Percentiles rank a stretch among this genome's conserved stretches.
Conservation (phyloP, 2,888 invertebrate genomes). For the Leptogaster cylindrica region DNA sequence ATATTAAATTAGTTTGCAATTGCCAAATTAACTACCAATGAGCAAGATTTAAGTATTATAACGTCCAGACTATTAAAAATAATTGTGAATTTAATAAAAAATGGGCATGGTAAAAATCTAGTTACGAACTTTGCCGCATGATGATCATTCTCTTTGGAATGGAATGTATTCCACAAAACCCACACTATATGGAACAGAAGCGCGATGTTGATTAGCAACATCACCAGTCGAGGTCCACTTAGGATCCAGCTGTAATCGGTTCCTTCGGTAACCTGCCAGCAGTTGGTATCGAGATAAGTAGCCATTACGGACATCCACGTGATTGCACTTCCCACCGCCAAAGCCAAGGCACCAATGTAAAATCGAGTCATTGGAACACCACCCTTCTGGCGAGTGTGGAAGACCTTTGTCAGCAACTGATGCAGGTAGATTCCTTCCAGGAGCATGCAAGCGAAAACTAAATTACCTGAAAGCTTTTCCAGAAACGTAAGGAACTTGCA, state of each 20-base stretch:
- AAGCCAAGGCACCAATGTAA: slow-evolving; percentile 61
- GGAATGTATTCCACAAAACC: slow-evolving; percentile 70
- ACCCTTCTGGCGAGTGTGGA: slow-evolving; percentile 63
- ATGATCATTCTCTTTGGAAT: slow-evolving; percentile 54
- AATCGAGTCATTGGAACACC: slow-evolving; percentile 62
- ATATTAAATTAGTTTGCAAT: background rate
- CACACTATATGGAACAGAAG: slow-evolving; percentile 71
- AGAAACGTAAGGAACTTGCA: slow-evolving; percentile 67
- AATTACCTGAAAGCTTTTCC: slow-evolving; percentile 66
- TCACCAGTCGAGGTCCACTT: slow-evolving; percentile 67
- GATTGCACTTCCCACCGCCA: slow-evolving; percentile 64
- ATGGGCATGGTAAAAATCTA: background rate
- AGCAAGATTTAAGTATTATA: too few species aligned
- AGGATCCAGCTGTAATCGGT: slow-evolving; percentile 68
- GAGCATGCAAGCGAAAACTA: slow-evolving; percentile 74
- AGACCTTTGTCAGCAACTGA: slow-evolving; percentile 70
- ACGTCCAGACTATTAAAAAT: too few species aligned
- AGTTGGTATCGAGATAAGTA: slow-evolving; percentile 64
- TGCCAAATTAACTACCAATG: too few species aligned
- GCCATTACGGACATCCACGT: slow-evolving; percentile 67
- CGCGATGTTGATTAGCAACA: slow-evolving; percentile 66
- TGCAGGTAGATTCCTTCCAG: slow-evolving; percentile 72
- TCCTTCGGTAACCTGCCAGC: slow-evolving; percentile 68
- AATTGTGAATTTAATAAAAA: too few species aligned
- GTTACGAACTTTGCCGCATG: slow-evolving; percentile 47